A percentile compares a stretch with the other conserved stretches of the same genome.
Conservation (phyloP, 2,888 invertebrate genomes). For the Lochmaea capreae region DNA sequence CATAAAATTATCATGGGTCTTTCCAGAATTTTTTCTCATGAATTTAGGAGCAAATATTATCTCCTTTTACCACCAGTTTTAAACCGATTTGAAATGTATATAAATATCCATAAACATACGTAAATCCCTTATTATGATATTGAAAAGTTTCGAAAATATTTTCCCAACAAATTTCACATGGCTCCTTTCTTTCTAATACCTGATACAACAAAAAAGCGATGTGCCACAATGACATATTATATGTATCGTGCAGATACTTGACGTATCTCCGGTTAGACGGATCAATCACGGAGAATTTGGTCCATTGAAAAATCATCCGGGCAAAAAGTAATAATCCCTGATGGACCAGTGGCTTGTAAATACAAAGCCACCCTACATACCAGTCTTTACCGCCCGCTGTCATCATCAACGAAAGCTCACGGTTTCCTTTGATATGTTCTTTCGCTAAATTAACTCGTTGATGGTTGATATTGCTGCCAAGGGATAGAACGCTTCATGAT, state of each 20-base stretch:
- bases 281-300: constrained; percentile 53
- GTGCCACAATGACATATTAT: constrained; percentile 49
- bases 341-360: constrained; percentile 55
- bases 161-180: constrained; percentile 30
- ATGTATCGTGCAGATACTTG: constrained; percentile 49
- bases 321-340: constrained; percentile 53
- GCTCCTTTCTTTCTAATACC: constrained; percentile 20
- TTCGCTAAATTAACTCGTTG: constrained; percentile 44
- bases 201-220: constrained; percentile 39
- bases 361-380: constrained; percentile 49
- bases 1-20: no score
- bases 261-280: constrained; percentile 49
- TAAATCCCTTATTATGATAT: neutral
- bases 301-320: constrained; percentile 48
- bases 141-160: constrained; percentile 38
- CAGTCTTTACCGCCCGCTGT: constrained; percentile 38
- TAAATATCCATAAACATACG: neutral
- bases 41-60: no score
- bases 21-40: no score
- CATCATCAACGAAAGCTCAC: constrained; percentile 37
- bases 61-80: neutral
- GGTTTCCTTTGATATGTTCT: constrained; percentile 39
- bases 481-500: constrained; percentile 13
- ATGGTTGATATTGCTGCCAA: constrained; percentile 26
- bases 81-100: neutral